phyloP scores from a whole-genome alignment of 2,888 invertebrate species.

The Acanthosepion pharaonis region DNA sequence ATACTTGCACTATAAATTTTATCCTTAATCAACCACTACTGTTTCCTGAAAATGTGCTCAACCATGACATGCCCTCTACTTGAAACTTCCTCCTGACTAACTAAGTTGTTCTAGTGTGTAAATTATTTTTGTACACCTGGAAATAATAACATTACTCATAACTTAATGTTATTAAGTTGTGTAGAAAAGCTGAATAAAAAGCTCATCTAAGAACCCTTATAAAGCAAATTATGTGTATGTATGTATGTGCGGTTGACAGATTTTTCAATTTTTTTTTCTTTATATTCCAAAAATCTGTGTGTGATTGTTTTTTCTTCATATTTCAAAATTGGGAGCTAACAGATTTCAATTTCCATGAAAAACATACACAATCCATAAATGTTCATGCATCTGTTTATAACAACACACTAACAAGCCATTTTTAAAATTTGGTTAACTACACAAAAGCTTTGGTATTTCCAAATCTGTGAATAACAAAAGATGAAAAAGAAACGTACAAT shows the following conservation, averaged over 20 bases:
- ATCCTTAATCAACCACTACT: not conserved
- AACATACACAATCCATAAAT: not conserved
- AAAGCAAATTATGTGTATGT: too few relatives aligned
- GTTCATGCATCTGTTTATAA: not conserved
- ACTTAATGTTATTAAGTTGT: too few relatives aligned
- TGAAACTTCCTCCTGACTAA: conserved; percentile 1
- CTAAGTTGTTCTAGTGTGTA: not conserved
- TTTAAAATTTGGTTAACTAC: not conserved
- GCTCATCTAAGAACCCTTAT: too few relatives aligned
- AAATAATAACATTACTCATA: too few relatives aligned
- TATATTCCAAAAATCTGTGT: too few relatives aligned
- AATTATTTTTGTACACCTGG: too few relatives aligned
- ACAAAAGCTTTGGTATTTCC: not conserved
- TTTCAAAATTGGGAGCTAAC: too few relatives aligned
- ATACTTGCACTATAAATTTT: not conserved
- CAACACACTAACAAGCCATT: not conserved
- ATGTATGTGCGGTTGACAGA: too few relatives aligned
- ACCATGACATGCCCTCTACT: not conserved
- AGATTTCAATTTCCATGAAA: not conserved
- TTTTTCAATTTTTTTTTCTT: too few relatives aligned
- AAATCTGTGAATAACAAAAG: not conserved
- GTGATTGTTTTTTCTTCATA: too few relatives aligned
- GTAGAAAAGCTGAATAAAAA: too few relatives aligned
- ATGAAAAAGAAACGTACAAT: not conserved
- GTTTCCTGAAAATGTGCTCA: not conserved